Base-by-base conservation (phyloP, 1,140 invertebrate species). In the Forficula auricularia region DNA sequence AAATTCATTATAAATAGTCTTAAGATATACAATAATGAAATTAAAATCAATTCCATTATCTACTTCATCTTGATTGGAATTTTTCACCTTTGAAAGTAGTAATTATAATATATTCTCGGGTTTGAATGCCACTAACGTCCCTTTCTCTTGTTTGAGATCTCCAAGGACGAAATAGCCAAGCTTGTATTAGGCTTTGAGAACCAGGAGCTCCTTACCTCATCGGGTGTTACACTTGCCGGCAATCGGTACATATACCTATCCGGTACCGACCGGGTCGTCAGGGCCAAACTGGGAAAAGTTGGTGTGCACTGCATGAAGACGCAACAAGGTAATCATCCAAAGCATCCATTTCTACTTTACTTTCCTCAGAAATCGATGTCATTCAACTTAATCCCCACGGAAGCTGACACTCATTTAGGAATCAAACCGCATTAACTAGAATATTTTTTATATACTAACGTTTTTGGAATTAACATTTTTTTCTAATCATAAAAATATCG, bases 231-330 rank as follows among this genome's bases (percentile, higher is more conserved):
- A 66, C 71, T 90, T 65, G 84, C 81, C 50, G 84, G 83, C 55
- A 77, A 75, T 65, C 75, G 84, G 66, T 89, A 88, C 73, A 88
- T 90, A 64, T 90, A 88, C 71, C 72, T 89, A 60, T 88, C 84
- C 53, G 83, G 83, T 57, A 84, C 83, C 66, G 83, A 89, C 57
- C 76, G 79, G 58, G 84, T 90, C 51, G 81, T 90, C 62, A 79
- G 86, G 65, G 84, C 83, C 60, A 89, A 88, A 68, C 71, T 86
- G 48, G 83, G 81, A 58, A 85, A 87, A 70, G 78, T 84, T 58
- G 86, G 86, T 53, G 81, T 88, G 43, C 85, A 89, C 62, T 87
- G 82, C 78, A 87, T 89, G 82, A 89, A 88, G 71, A 90, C 85
- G 64, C 72, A 76, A 68, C 84, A 90, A 75, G 77, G 80, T 82